Evolutionary conservation across 2,113 vertebrate genomes (phyloP), one percentile per base, ranked within the genome.

Genomic region (Alces alces): DNA sequence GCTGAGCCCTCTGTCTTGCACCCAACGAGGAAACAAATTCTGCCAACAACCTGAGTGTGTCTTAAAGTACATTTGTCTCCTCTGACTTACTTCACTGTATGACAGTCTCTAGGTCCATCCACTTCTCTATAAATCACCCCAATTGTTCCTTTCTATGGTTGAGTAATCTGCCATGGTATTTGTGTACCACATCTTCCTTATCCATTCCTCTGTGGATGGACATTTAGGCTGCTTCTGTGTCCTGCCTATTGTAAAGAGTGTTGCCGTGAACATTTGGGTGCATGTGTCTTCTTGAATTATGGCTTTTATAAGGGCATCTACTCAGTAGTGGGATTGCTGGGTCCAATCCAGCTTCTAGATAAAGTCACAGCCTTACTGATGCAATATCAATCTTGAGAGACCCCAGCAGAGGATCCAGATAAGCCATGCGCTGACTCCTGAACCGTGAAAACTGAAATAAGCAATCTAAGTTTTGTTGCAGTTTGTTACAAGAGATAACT

Each of bases 11-110:
- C 15, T 27, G 13, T 86, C 8, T 23, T 86, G 25, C 13, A 33
- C 15, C 9, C 1, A n/a, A n/a, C 0, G 19, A 21, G 25, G 13
- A 92, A 78, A 30, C 52, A 21, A 60, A 36, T 78, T 28, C n/a
- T 96, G 30, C 15, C 27, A 55, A 47, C 6, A 86, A 57, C 16
- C 27, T n/a, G 11, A 91, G 25, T 55, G 7, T 76, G 43, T 9
- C 11, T 84, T 25, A 60, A 58, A 66, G 33, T 54, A 58, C 15
- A 7, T 70, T 80, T n/a, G 60, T 84, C 47, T 6, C 7, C 70
- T 76, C 39, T 43, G 36, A 43, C 21, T 76, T 43, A 76, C 70
- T 76, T 76, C 36, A 76, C 21, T 76, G 15, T 76, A 43, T 76
- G 11, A 43, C 70, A 76, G 36, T 43, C 36, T 43, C 36, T 13